phyloP scores from a whole-genome alignment of 2,113 vertebrate species.

The Sphaerodactylus townsendi region DNA sequence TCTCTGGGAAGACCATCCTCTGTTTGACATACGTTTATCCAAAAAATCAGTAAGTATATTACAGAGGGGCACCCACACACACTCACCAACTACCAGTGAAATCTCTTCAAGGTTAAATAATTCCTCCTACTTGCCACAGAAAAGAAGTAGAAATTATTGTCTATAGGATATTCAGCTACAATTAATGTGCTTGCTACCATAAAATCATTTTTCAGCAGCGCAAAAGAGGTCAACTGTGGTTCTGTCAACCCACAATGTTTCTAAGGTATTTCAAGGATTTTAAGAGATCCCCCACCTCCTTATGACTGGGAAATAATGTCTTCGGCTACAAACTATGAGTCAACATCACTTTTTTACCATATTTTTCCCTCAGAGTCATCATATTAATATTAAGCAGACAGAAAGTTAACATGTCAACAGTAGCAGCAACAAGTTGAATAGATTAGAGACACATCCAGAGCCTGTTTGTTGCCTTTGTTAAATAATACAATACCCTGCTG shows the following conservation, averaged over 20 bases:
- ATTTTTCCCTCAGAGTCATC: not conserved
- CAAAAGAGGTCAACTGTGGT: not conserved
- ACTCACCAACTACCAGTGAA: not conserved
- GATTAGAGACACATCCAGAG: not conserved
- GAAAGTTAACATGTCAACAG: not conserved
- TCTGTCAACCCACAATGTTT: constrained; percentile 11
- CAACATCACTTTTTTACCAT: not conserved
- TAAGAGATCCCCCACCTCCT: not conserved
- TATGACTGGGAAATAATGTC: not conserved
- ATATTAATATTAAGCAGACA: constrained; percentile 4
- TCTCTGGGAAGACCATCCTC: not conserved
- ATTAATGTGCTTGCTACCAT: constrained; percentile 22
- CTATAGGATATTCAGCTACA: constrained; percentile 32
- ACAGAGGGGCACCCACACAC: not conserved
- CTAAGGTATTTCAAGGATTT: constrained; percentile 1
- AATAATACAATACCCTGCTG: constrained; percentile 45
- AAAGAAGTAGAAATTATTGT: constrained; percentile 38
- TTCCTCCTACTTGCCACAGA: constrained; percentile 3
- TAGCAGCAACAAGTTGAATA: constrained; percentile 14
- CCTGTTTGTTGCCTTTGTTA: constrained; percentile 8
- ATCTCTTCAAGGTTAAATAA: constrained; percentile 19
- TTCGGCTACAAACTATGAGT: not conserved
- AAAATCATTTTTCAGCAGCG: constrained; percentile 2
- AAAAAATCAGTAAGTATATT: not conserved
- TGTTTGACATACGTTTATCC: not conserved